These are phyloP conservation scores for Harpegnathos saltator DNA, from an alignment of 1,140 invertebrate genomes.

Conservation along the genomic window DNA sequence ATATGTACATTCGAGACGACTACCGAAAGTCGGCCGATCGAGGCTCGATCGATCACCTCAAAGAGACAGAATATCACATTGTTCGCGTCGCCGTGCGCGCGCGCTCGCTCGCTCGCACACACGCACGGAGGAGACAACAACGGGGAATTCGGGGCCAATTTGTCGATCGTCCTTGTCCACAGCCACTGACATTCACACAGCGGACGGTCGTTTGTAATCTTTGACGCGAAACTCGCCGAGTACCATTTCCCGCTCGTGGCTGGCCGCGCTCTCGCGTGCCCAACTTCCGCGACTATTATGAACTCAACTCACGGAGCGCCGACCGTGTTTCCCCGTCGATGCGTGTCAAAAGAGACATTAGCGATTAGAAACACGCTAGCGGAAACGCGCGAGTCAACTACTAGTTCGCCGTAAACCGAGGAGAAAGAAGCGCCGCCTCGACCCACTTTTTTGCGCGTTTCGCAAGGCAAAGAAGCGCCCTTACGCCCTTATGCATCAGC, in stretches of 20 bases:
- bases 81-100: constrained; percentile 24
- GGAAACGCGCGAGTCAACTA: background rate
- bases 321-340: background rate
- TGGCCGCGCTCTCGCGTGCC: background rate
- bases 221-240: constrained; percentile 38
- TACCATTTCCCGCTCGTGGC: constrained; percentile 31
- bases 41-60: background rate
- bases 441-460: too few relatives aligned
- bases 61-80: constrained; percentile 7
- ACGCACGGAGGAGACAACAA: too few relatives aligned
- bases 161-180: constrained; percentile 42
- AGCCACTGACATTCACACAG: constrained; percentile 16
- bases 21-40: constrained; percentile 8
- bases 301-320: constrained; percentile 11
- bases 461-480: too few relatives aligned
- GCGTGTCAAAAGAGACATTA: background rate
- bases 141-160: constrained; percentile 52
- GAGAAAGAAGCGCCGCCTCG: background rate
- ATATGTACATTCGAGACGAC: background rate
- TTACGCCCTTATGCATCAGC: too few relatives aligned
- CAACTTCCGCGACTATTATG: constrained; percentile 2
- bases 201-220: constrained; percentile 49
- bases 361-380: background rate
- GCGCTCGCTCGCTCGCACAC: too few relatives aligned
- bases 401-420: background rate